phyloP scores from a whole-genome alignment of 2,888 invertebrate genomes.

The Cataglyphis livida region DNA sequence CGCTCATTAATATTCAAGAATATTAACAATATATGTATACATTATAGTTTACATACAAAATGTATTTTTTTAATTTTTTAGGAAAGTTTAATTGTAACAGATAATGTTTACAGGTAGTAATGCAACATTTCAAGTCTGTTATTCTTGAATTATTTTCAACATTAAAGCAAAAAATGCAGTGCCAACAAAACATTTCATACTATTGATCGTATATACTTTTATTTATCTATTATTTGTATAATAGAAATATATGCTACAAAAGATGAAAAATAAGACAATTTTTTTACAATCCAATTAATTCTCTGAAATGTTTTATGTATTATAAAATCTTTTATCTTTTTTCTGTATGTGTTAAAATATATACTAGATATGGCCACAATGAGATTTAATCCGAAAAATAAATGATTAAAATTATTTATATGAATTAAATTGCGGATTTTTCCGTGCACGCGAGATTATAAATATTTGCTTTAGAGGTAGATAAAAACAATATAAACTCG shows the following conservation, averaged over 20 bases:
- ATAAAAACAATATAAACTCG: constrained; percentile 16
- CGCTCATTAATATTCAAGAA: constrained; percentile 1
- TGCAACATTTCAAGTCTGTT: background rate
- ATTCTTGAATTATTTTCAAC: background rate
- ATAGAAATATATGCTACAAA: background rate
- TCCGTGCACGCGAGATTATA: background rate
- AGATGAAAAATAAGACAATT: background rate
- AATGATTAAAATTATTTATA: background rate
- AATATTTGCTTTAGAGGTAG: constrained; percentile 10
- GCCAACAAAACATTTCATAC: background rate
- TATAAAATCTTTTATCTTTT: background rate
- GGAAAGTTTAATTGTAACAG: constrained; percentile 39
- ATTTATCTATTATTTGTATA: background rate
- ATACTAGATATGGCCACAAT: no score
- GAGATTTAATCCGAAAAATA: background rate
- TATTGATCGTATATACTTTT: background rate
- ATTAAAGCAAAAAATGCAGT: background rate
- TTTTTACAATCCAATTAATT: background rate
- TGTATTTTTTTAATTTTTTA: constrained; percentile 44
- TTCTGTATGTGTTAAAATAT: background rate
- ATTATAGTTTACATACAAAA: constrained; percentile 1
- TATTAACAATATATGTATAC: constrained; percentile 44
- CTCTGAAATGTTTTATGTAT: background rate
- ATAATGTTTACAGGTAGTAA: background rate
- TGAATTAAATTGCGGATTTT: constrained; percentile 8